Evolutionary conservation across 2,888 invertebrate species (phyloP).

Genomic region (Deilephila porcellus): DNA sequence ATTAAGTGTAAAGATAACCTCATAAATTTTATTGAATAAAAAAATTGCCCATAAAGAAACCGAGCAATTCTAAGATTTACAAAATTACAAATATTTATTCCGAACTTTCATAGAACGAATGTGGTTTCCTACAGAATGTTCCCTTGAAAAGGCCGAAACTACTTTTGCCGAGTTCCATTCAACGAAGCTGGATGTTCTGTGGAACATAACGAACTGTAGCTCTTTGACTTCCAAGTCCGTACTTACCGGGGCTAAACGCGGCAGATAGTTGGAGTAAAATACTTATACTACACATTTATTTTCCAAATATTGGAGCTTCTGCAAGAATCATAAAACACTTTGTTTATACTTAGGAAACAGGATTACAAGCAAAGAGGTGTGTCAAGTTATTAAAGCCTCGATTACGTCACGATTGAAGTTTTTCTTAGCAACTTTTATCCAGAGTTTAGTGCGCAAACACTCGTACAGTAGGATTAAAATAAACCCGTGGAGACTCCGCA

Average conservation of each 20-base stretch:
- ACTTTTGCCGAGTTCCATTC: constrained; percentile 39
- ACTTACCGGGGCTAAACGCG: constrained; percentile 2
- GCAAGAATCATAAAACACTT: not conserved
- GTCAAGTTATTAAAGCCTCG: constrained; percentile 19
- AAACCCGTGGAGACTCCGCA: constrained; percentile 27
- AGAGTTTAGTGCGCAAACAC: constrained; percentile 29
- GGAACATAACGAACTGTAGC: constrained; percentile 32
- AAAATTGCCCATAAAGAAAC: too few relatives aligned
- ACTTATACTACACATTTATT: not conserved
- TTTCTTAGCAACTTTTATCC: constrained; percentile 28
- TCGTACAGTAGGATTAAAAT: constrained; percentile 28
- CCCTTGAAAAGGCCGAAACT: constrained; percentile 41
- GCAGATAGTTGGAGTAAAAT: constrained; percentile 2
- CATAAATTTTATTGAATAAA: too few relatives aligned
- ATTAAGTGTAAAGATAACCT: too few relatives aligned
- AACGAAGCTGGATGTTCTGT: constrained; percentile 35
- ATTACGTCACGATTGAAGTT: constrained; percentile 28
- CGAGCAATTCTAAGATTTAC: not conserved
- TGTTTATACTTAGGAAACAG: constrained; percentile 2
- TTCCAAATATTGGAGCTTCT: not conserved
- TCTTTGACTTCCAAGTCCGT: constrained; percentile 29
- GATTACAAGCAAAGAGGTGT: constrained; percentile 21
- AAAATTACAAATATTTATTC: not conserved
- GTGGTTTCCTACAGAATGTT: constrained; percentile 33
- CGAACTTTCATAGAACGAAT: constrained; percentile 1